Evolutionary conservation across 2,113 vertebrate genomes (phyloP).

Genomic region (Lutjanus erythropterus): DNA sequence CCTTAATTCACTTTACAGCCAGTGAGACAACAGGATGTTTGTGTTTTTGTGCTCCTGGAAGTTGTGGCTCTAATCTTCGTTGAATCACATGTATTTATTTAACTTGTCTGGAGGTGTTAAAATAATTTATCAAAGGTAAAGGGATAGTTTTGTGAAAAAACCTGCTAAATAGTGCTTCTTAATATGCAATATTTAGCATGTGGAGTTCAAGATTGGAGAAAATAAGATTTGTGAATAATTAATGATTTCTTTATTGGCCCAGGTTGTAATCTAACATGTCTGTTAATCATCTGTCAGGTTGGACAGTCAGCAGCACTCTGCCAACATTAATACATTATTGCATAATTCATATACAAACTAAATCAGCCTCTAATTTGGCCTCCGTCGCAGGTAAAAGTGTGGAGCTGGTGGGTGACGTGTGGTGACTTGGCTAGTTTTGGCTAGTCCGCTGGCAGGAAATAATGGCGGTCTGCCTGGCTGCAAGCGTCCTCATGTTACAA

Average conservation of each 20-base stretch:
- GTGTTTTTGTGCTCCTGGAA: not conserved
- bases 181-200: not conserved
- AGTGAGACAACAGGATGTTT: too few species aligned
- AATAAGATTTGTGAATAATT: too few species aligned
- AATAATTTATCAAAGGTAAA: not conserved
- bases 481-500: too few species aligned
- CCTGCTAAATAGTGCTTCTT: not conserved
- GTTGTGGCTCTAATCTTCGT: not conserved
- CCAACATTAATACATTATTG: not conserved
- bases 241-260: slow-evolving; percentile 4
- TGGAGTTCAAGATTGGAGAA: too few species aligned
- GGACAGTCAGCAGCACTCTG: not conserved
- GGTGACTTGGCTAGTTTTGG: too few species aligned
- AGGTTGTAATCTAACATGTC: slow-evolving; percentile 3
- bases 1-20: not conserved
- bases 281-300: slow-evolving; percentile 52
- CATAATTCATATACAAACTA: slow-evolving; percentile 17
- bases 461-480: too few species aligned
- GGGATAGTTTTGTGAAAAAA: not conserved
- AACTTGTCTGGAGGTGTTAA: too few species aligned
- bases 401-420: too few species aligned
- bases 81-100: too few species aligned
- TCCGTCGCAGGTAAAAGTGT: not conserved
- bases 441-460: too few species aligned
- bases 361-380: not conserved